Percentiles rank a stretch among this genome's conserved stretches.
Conservation (phyloP, 2,113 vertebrate genomes). For the Pantherophis guttatus region DNA sequence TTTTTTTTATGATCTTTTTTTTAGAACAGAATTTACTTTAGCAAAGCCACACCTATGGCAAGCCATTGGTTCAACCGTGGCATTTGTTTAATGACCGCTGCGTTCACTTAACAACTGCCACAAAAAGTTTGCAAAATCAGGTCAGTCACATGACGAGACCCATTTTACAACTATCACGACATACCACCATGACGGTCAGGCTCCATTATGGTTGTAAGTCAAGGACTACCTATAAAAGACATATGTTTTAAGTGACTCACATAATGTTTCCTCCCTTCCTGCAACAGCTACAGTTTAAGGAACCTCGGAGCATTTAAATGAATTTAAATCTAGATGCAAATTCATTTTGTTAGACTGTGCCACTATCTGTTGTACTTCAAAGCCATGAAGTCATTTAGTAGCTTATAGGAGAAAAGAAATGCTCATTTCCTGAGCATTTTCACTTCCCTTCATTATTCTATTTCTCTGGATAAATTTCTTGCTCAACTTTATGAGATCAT, state of each 20-base stretch:
- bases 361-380: not conserved
- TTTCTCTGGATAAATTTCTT: not conserved
- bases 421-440: not conserved
- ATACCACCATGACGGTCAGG: not conserved
- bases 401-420: not conserved
- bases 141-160: not conserved
- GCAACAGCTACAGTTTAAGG: not conserved
- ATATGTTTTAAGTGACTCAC: not conserved
- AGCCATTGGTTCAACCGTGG: not conserved
- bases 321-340: not conserved
- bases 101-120: not conserved
- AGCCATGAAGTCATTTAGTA: not conserved
- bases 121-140: not conserved
- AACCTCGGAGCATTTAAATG: not conserved
- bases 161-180: not conserved
- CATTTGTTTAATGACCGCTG: not conserved
- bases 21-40: not conserved
- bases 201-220: not conserved
- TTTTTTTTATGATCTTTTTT: not conserved
- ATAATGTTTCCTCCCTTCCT: not conserved
- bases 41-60: not conserved
- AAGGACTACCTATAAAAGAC: not conserved
- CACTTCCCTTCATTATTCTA: not conserved
- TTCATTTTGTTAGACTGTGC: not conserved
- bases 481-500: not conserved